Conservation (phyloP, 1,140 invertebrate species). For the Saxidomus purpurata region DNA sequence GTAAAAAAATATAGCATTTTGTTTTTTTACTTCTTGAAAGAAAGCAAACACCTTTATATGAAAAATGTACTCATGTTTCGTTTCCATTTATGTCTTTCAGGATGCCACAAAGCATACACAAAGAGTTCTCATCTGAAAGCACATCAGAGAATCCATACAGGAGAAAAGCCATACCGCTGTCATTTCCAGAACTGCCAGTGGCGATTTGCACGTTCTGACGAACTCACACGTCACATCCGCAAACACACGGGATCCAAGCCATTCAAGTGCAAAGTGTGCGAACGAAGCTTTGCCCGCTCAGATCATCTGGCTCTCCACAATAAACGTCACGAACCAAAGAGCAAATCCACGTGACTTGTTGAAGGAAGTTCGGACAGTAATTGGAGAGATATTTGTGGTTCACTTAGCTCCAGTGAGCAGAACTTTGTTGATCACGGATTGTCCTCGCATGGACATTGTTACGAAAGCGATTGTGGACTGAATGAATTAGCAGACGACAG, state of each 20-base stretch:
- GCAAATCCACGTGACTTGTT: conserved; percentile 71
- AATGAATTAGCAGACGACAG: neutral
- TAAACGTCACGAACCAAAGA: conserved; percentile 88
- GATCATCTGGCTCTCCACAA: conserved; percentile 91
- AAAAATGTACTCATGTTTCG: neutral
- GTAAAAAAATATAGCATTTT: too few species aligned
- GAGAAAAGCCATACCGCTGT: conserved; percentile 87
- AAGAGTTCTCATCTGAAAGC: conserved; percentile 99
- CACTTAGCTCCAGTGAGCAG: neutral
- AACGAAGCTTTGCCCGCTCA: conserved; percentile 91
- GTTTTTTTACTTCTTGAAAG: too few species aligned
- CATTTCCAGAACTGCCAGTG: conserved; percentile 92
- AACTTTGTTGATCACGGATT: conserved; percentile 28
- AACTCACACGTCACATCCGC: conserved; percentile 92
- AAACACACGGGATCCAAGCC: conserved; percentile 87
- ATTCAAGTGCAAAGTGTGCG: conserved; percentile 90
- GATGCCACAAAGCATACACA: conserved; percentile 98
- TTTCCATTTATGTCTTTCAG: conserved; percentile 86
- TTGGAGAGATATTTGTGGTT: neutral
- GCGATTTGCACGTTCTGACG: conserved; percentile 98
- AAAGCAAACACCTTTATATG: too few species aligned
- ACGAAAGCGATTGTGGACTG: neutral
- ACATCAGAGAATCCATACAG: conserved; percentile 96
- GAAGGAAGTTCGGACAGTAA: neutral
- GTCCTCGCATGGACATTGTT: conserved; percentile 8